Base-by-base conservation (phyloP, 2,797 vertebrate genomes). In the Simalia tracyae region DNA sequence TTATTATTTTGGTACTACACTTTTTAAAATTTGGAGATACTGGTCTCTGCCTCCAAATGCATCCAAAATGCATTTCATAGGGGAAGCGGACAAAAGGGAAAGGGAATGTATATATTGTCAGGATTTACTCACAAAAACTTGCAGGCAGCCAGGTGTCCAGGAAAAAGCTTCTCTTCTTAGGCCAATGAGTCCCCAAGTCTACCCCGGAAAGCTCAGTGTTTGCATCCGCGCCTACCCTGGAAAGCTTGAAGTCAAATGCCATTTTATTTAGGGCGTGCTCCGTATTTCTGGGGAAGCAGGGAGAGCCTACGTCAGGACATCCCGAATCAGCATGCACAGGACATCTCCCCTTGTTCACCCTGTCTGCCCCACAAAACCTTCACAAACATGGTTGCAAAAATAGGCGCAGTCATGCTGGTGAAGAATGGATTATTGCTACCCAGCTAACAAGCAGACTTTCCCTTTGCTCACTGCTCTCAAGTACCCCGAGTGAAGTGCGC, bases 321-420 rank as follows among this genome's bases (percentile, higher is more conserved):
- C 15, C 76, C 15, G 17, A 7, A 63, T 64, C 59, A 87, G 68
- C n/a, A 92, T n/a, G 50, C 59, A 64, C 68, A 66, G 60, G 68
- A 60, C 92, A 66, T 17, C 11, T 61, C 81, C 68, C 12, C 50
- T 31, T 28, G 15, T 36, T 72, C 56, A 86, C 28, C 46, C 10
- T 87, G n/a, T 56, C 5, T 64, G 60, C 59, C 36, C 57, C 66
- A 87, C 50, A 88, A 84, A 92, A 92, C 68, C 56, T 54, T 42
- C 46, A 88, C 59, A 92, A 86, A 57, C 59, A 86, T 12, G 14
- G 68, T 19, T 90, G 17, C 81, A 81, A 87, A 87, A 84, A 72
- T 57, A 92, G 89, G 89, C 24, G 72, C 86, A 90, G 50, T 28
- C 92, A 84, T 60, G 86, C 89, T 90, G 88, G 86, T 19, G 64